Evolutionary conservation across 2,888 invertebrate species (phyloP).

Genomic region (Pammene fasciana): DNA sequence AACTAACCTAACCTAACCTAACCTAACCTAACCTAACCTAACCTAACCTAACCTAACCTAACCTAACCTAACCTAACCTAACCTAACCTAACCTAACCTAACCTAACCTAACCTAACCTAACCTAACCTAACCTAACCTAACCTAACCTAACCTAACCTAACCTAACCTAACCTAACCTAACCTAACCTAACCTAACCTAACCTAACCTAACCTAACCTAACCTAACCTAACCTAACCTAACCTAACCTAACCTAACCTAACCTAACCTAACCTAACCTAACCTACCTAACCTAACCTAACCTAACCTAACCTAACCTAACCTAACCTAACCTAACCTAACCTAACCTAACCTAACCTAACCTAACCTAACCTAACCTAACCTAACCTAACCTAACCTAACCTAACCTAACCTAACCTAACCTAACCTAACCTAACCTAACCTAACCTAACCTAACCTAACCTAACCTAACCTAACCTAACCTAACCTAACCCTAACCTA

Average conservation of each 20-base stretch:
- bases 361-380: slow-evolving; percentile 14
- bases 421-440: slow-evolving; percentile 14
- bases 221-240: slow-evolving; percentile 14
- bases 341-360: slow-evolving; percentile 14
- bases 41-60: slow-evolving; percentile 14
- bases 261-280: no score
- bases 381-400: slow-evolving; percentile 14
- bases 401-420: slow-evolving; percentile 14
- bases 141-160: slow-evolving; percentile 14
- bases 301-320: slow-evolving; percentile 14
- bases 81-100: slow-evolving; percentile 14
- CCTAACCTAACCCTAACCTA: slow-evolving; percentile 14
- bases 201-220: slow-evolving; percentile 14
- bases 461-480: slow-evolving; percentile 14
- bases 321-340: slow-evolving; percentile 14
- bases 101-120: slow-evolving; percentile 14
- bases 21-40: slow-evolving; percentile 17
- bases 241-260: slow-evolving; percentile 14
- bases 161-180: slow-evolving; percentile 14
- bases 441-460: slow-evolving; percentile 14
- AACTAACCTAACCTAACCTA: slow-evolving; percentile 17
- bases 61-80: slow-evolving; percentile 14
- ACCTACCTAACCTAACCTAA: no score
- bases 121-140: slow-evolving; percentile 14
- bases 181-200: slow-evolving; percentile 14